Base-by-base conservation (phyloP, 2,113 vertebrate genomes). In the Patagioenas fasciata region DNA sequence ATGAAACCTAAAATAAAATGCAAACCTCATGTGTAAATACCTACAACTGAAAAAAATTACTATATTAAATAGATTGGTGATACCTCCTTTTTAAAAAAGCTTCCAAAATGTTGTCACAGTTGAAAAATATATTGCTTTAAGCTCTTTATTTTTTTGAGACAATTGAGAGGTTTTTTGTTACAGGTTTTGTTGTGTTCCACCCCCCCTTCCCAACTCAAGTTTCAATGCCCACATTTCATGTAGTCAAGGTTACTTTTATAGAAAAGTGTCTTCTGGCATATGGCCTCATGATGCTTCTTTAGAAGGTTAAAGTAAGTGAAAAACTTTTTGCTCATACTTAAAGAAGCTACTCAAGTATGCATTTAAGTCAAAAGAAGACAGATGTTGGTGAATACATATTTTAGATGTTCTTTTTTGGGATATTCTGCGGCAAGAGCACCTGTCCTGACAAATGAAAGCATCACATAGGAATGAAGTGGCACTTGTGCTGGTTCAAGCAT, bases 371-470 rank as follows among this genome's bases (percentile, higher is more conserved):
- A 93, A 93, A 44, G 26, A 58, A 96, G 86, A 62, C 97, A 97
- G 97, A 96, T 97, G 97, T 94, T 96, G 44, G 67, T 66, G 82
- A 93, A 97, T 97, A 60, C 95, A 97, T 97, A 97, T 97, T 97
- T 97, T 96, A 97, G 80, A 94, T 83, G 92, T 83, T 95, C 87
- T 95, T 93, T 97, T 95, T 85, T 66, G 65, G 71, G 91, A 84
- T 58, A 51, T 82, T 95, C 54, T 88, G 82, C 11, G 8, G 85
- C 85, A 84, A 79, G 69, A 86, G 90, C 93, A 94, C 85, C 95
- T 97, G 94, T 97, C 95, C 94, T 93, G 56, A 73, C 93, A 96
- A 94, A 97, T 96, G 81, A 97, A 89, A 88, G 65, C 51, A 82
- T 97, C 77, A 80, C 51, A 15, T 2, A 95, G 56, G 93, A 91